These are phyloP conservation scores for Globodera rostochiensis DNA, from an alignment of 1,140 invertebrate genomes.

Conservation along the genomic window DNA sequence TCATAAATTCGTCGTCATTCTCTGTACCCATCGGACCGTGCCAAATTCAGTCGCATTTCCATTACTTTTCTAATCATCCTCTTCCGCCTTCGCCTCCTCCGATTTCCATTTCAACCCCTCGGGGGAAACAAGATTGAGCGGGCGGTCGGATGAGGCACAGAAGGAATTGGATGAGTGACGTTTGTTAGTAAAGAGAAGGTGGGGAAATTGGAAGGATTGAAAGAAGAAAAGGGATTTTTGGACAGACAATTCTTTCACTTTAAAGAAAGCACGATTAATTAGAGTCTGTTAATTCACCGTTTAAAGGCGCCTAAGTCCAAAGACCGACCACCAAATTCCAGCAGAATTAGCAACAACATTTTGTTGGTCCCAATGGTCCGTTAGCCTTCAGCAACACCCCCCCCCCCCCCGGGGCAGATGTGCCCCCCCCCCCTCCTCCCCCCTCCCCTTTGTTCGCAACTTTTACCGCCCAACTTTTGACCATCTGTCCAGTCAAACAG, in stretches of 20 bases:
- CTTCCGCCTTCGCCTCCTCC: neutral
- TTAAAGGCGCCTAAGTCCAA: too few relatives aligned
- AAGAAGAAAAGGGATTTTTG: neutral
- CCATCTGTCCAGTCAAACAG: neutral
- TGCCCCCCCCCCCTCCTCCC: too few relatives aligned
- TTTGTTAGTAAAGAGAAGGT: neutral
- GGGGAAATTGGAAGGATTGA: neutral
- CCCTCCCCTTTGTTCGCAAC: neutral
- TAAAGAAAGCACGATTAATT: too few relatives aligned
- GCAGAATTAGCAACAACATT: too few relatives aligned
- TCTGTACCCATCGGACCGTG: slow-evolving; percentile 4
- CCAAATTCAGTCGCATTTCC: slow-evolving; percentile 10
- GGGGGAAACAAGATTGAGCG: neutral
- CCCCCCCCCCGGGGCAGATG: neutral
- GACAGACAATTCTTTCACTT: too few relatives aligned
- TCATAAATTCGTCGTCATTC: neutral
- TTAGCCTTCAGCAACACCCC: too few relatives aligned
- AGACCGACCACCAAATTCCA: too few relatives aligned
- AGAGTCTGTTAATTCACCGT: too few relatives aligned
- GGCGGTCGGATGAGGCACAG: neutral
- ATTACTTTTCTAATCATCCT: neutral
- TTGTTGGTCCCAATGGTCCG: too few relatives aligned
- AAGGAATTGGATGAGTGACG: neutral
- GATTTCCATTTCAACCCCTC: neutral
- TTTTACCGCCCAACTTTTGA: neutral